A percentile compares a stretch with the other conserved stretches of the same genome.
Evolutionary conservation across 2,888 invertebrate genomes (phyloP).

Genomic region (Salpingus planirostris): DNA sequence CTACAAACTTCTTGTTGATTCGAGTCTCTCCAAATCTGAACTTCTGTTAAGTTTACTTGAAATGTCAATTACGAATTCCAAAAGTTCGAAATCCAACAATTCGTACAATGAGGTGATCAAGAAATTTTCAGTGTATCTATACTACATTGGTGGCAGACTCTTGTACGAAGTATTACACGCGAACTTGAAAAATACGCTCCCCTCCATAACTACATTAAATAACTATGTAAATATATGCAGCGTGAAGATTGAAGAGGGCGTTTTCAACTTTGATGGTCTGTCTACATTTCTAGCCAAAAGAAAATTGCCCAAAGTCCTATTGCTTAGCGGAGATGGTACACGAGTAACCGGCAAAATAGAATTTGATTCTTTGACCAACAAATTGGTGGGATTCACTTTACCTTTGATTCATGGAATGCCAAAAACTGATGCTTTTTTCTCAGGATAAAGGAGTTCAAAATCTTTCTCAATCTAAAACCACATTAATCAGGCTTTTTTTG

Average conservation of each 20-base stretch:
- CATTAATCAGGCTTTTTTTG: too few species aligned
- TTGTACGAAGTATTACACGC: not conserved
- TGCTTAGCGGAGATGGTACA: not conserved
- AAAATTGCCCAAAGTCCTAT: not conserved
- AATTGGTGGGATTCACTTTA: not conserved
- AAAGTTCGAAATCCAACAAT: too few species aligned
- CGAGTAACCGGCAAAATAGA: not conserved
- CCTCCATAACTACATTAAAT: not conserved
- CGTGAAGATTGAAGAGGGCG: not conserved
- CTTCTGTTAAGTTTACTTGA: too few species aligned
- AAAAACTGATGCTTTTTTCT: not conserved
- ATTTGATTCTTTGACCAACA: not conserved
- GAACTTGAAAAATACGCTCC: not conserved
- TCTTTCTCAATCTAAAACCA: too few species aligned
- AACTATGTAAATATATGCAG: not conserved
- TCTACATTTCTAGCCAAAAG: not conserved
- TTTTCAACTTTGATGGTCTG: not conserved
- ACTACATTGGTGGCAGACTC: not conserved
- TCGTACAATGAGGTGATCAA: not conserved
- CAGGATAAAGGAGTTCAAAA: too few species aligned
- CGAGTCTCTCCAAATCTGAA: too few species aligned
- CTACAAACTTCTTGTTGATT: too few species aligned
- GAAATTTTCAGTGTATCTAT: not conserved
- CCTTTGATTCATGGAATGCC: not conserved
- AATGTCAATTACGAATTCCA: too few species aligned